Percentiles rank a stretch among this genome's conserved stretches.
Evolutionary conservation across 2,113 vertebrate species (phyloP).

Genomic region (Pampusana beccarii): DNA sequence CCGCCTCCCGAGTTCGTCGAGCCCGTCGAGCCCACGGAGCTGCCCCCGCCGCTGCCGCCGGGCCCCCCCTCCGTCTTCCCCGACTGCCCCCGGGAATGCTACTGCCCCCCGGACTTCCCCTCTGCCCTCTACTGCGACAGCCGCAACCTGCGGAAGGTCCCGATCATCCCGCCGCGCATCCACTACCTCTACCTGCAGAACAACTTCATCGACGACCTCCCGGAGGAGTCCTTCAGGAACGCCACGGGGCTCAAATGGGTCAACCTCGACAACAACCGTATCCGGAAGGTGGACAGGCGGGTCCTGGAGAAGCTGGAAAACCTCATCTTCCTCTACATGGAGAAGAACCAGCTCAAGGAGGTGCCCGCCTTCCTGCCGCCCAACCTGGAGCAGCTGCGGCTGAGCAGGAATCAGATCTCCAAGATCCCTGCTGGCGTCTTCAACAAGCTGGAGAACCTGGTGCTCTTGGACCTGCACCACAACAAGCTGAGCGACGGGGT

Average conservation of each 20-base stretch:
- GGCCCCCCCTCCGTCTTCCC: conserved; percentile 85
- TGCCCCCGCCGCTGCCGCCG: conserved; percentile 86
- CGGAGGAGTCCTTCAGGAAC: conserved; percentile 87
- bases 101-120: conserved; percentile 86
- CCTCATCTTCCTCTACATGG: conserved; percentile 90
- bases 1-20: conserved; percentile 73
- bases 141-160: conserved; percentile 91
- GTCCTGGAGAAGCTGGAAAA: conserved; percentile 88
- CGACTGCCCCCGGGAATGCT: conserved; percentile 92
- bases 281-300: conserved; percentile 85
- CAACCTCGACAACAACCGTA: conserved; percentile 94
- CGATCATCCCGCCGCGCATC: conserved; percentile 85
- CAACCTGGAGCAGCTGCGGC: conserved; percentile 89
- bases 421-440: conserved; percentile 88
- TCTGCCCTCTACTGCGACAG: conserved; percentile 95
- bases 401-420: conserved; percentile 90
- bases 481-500: conserved; percentile 89
- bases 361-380: conserved; percentile 87
- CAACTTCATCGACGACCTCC: conserved; percentile 93
- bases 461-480: conserved; percentile 92
- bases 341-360: conserved; percentile 90
- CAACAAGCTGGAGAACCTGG: conserved; percentile 87
- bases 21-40: conserved; percentile 89
- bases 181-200: conserved; percentile 96
- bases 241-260: conserved; percentile 90